phyloP scores from a whole-genome alignment of 2,888 invertebrate genomes.

The Lutraria lutraria region DNA sequence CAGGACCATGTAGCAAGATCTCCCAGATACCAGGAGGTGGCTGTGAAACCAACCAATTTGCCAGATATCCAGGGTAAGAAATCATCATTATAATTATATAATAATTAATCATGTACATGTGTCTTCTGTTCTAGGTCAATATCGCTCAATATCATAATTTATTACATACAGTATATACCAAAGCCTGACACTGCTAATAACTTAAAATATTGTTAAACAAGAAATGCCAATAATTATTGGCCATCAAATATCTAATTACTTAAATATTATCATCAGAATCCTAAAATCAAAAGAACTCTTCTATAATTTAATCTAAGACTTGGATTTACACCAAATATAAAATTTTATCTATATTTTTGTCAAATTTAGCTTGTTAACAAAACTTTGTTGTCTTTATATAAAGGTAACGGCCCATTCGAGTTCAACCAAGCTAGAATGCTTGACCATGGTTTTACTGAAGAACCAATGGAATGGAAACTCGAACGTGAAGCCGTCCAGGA shows the following conservation, averaged over 20 bases:
- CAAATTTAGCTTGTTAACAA: neutral
- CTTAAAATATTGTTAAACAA: neutral
- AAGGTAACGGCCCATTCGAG: neutral
- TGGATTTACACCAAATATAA: no score
- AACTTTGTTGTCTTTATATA: neutral
- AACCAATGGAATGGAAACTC: neutral
- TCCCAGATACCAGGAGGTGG: neutral
- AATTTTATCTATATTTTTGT: no score
- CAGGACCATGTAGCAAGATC: neutral
- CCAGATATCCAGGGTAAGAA: neutral
- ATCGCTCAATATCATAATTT: no score
- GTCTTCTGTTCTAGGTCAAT: no score
- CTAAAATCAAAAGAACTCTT: no score
- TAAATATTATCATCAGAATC: neutral
- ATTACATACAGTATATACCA: neutral
- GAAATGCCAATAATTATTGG: neutral
- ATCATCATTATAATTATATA: neutral
- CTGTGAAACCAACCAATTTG: neutral
- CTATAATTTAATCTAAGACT: no score
- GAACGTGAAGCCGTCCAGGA: neutral
- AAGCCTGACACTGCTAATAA: neutral
- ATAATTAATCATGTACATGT: neutral
- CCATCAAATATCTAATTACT: neutral
- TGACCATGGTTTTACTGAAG: neutral
- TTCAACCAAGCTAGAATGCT: neutral